Evolutionary conservation across 2,797 vertebrate genomes (phyloP), one percentile per base, ranked within the genome.

Genomic region (Botia kubotai): DNA sequence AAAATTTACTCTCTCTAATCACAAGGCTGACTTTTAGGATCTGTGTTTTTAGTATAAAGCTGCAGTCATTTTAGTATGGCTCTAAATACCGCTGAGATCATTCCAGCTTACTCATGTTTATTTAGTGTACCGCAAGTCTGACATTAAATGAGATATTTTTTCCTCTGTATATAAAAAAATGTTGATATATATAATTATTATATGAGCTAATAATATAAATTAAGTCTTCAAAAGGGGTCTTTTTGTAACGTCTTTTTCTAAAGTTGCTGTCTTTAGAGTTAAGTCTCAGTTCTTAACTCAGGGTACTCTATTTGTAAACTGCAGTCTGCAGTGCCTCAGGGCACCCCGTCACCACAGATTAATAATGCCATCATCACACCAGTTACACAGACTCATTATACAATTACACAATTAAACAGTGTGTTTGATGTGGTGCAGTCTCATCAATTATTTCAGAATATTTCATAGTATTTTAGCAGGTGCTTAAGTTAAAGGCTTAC

Each of bases 331-430:
- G 6, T 19, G 53, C 36, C 17, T 46, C 19, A 48, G 53, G 53
- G 57, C 21, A 10, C 5, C 6, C 43, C 3, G 43, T 77, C 23
- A 70, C 55, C 67, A 70, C 43, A 21, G 16, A 78, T 62, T 33
- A 8, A 78, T 70, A 71, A 48, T 50, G 19, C 12, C 26, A 70
- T 78, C 55, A 71, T 70, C 55, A 50, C 76, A 50, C 17, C 39
- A 70, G 46, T 70, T 78, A 70, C 48, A 21, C 53, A 43, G 65
- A 70, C 53, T 36, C 16, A 21, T 60, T 78, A 70, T 58, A 70
- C 67, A 70, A 70, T 60, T 70, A 78, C 19, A 70, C 53, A 78
- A 29, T 77, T 77, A 77, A 78, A 60, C 53, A 11, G 53, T 48
- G 39, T 43, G 48, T 78, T 78, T 78, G 21, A 62, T 71, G 53